Conservation (phyloP, 2,113 vertebrate genomes). For the Limnothrissa miodon region DNA sequence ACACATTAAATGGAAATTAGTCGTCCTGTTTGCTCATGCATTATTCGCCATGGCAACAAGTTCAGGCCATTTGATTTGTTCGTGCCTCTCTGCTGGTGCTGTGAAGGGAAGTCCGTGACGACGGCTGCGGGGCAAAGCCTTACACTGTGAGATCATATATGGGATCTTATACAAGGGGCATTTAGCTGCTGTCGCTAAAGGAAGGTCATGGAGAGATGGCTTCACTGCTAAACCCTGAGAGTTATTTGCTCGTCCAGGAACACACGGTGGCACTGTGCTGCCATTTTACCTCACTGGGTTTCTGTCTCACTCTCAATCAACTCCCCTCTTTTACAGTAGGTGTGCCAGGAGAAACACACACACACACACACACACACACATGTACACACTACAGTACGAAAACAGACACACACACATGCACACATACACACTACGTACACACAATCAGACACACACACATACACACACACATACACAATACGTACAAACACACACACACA, state of each 20-base stretch:
- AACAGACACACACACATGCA: too few relatives aligned
- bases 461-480: not conserved
- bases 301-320: not conserved
- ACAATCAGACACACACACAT: not conserved
- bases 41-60: not conserved
- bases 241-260: not conserved
- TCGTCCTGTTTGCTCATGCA: conserved; percentile 28
- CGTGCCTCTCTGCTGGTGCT: not conserved
- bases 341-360: not conserved
- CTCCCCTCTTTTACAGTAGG: not conserved
- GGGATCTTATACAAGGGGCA: not conserved
- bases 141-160: not conserved
- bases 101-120: not conserved
- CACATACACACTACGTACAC: not conserved
- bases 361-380: not conserved
- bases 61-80: not conserved
- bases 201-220: not conserved
- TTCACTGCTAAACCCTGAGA: not conserved
- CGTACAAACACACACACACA: not conserved
- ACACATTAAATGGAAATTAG: conserved; percentile 33
- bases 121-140: not conserved
- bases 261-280: conserved; percentile 45
- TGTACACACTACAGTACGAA: too few relatives aligned
- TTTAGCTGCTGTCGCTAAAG: not conserved
- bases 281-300: not conserved